These are phyloP conservation scores for Oncopodura yosiiana DNA, from an alignment of 1,140 invertebrate species.

Conservation along the genomic window DNA sequence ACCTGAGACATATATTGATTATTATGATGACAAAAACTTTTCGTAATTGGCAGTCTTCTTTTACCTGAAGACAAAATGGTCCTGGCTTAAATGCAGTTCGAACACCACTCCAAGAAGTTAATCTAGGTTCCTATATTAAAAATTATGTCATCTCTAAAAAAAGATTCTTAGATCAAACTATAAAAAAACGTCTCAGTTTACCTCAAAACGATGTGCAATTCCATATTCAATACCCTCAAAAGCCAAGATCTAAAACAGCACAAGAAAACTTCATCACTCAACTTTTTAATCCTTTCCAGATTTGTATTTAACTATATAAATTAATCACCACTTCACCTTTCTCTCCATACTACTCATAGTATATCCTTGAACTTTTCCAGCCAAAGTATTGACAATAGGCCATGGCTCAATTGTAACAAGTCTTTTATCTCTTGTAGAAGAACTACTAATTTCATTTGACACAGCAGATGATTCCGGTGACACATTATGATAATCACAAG, in stretches of 20 bases:
- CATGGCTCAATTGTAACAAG: not conserved
- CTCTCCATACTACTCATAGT: slow-evolving; percentile 1
- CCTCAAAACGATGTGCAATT: not conserved
- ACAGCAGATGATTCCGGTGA: not conserved
- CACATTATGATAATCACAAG: slow-evolving; percentile 8
- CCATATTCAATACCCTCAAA: slow-evolving; percentile 1
- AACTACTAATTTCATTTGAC: too few species aligned
- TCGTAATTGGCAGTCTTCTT: slow-evolving; percentile 39
- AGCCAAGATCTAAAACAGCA: not conserved
- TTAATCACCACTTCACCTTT: not conserved
- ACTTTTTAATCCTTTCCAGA: too few species aligned
- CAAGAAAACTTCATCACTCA: too few species aligned
- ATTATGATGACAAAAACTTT: slow-evolving; percentile 10
- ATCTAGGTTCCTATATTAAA: too few species aligned
- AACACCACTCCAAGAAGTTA: slow-evolving; percentile 22
- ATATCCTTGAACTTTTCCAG: slow-evolving; percentile 1
- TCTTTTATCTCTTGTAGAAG: not conserved
- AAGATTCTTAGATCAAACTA: slow-evolving; percentile 1
- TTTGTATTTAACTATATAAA: not conserved
- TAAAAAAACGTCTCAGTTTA: not conserved
- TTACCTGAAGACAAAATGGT: slow-evolving; percentile 23
- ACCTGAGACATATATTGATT: slow-evolving; percentile 14
- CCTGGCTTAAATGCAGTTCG: slow-evolving; percentile 14
- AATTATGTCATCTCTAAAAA: too few species aligned
- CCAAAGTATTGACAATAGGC: not conserved